phyloP scores from a whole-genome alignment of 1,140 invertebrate genomes.

The Myzus persicae region DNA sequence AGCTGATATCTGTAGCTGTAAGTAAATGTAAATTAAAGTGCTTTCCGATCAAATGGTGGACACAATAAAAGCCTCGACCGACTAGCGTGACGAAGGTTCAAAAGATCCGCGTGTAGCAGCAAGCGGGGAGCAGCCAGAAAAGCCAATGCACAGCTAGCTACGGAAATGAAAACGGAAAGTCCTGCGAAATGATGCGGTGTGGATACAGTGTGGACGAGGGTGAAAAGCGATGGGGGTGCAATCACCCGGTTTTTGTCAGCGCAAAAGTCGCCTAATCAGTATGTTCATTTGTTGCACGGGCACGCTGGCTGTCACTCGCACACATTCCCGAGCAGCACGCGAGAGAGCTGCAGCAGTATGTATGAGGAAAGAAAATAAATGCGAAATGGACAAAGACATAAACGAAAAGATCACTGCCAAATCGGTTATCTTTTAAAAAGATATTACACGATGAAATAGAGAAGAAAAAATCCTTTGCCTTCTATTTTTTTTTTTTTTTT shows the following conservation, averaged over 20 bases:
- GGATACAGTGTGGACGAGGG: background rate
- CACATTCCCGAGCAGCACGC: background rate
- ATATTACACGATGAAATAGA: constrained; percentile 26
- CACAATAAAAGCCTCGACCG: background rate
- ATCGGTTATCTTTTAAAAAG: constrained; percentile 50
- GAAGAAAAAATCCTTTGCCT: constrained; percentile 28
- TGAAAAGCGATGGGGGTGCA: background rate
- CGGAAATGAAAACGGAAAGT: constrained; percentile 18
- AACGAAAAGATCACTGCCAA: constrained; percentile 47
- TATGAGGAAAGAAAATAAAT: constrained; percentile 30
- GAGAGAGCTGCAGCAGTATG: background rate
- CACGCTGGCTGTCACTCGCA: constrained; percentile 37
- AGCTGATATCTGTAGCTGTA: background rate
- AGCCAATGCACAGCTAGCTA: background rate
- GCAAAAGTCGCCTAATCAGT: constrained; percentile 31
- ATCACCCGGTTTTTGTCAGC: background rate
- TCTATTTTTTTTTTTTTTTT: constrained; percentile 16
- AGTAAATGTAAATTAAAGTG: constrained; percentile 10
- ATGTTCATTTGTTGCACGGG: constrained; percentile 35
- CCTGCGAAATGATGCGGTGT: background rate
- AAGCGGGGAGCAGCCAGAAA: background rate
- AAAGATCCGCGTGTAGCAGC: background rate
- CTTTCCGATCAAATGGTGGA: background rate
- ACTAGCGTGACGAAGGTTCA: background rate
- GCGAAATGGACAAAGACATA: constrained; percentile 40